A percentile compares a stretch with the other conserved stretches of the same genome.
These are phyloP conservation scores for Avahi laniger DNA, from an alignment of 2,797 vertebrate species.

Conservation along the genomic window DNA sequence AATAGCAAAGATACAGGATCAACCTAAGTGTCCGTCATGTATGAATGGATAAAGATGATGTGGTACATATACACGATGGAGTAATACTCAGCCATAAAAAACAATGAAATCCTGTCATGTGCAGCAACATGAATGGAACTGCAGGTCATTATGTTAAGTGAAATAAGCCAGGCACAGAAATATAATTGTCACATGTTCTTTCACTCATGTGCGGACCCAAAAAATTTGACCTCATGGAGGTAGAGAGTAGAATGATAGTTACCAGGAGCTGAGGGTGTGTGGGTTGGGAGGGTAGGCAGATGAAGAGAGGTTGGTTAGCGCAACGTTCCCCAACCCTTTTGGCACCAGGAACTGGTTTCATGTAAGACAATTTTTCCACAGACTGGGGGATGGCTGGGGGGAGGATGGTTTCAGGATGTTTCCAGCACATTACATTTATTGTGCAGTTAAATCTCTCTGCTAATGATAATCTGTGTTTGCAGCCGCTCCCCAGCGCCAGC, in stretches of 20 bases:
- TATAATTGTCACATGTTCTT: neutral
- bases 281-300: neutral
- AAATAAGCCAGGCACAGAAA: neutral
- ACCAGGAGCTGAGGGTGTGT: neutral
- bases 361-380: too few species aligned
- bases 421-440: too few species aligned
- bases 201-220: neutral
- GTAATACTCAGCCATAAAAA: neutral
- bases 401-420: too few species aligned
- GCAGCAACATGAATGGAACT: neutral
- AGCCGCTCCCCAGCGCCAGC: too few species aligned
- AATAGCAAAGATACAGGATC: neutral
- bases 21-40: neutral
- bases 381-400: too few species aligned
- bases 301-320: neutral
- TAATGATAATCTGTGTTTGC: too few species aligned
- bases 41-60: neutral
- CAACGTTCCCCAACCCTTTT: neutral
- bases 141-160: neutral
- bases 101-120: neutral
- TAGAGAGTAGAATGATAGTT: neutral
- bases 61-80: neutral
- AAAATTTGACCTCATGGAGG: neutral
- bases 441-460: too few species aligned
- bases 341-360: too few species aligned